Evolutionary conservation across 2,797 vertebrate species (phyloP).

Genomic region (Melanotaenia parkinsoni): DNA sequence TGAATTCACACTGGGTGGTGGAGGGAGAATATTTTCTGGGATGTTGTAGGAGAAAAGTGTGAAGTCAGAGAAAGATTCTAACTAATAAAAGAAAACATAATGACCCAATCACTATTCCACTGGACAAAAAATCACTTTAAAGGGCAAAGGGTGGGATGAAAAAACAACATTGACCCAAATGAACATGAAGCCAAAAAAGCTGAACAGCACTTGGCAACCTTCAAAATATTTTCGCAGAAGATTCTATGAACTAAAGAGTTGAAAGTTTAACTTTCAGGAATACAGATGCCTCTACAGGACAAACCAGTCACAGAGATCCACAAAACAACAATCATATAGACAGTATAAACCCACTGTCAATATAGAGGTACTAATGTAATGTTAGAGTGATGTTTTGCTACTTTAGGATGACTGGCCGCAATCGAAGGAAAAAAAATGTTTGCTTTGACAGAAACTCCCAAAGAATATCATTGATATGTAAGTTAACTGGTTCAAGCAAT

Average conservation of each 20-base stretch:
- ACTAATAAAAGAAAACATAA: background rate
- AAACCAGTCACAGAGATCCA: no score
- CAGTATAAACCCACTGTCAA: no score
- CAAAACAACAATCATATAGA: no score
- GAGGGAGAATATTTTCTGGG: no score
- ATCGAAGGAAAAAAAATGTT: background rate
- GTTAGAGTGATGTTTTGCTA: no score
- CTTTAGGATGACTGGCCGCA: background rate
- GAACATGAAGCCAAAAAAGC: background rate
- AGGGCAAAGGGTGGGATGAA: background rate
- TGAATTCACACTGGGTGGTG: no score
- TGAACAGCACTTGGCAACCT: background rate
- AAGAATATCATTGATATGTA: no score
- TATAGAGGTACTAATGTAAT: no score
- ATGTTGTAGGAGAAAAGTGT: background rate
- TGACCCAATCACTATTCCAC: background rate
- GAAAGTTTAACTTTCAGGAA: background rate
- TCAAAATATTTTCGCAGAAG: background rate
- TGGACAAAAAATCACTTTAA: background rate
- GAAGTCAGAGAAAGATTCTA: background rate
- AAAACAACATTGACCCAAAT: background rate
- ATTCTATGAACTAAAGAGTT: background rate
- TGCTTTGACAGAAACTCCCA: no score
- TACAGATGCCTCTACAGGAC: background rate
- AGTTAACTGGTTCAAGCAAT: background rate